Evolutionary conservation across 1,140 invertebrate genomes (phyloP).

Genomic region (Glossosoma conforme): DNA sequence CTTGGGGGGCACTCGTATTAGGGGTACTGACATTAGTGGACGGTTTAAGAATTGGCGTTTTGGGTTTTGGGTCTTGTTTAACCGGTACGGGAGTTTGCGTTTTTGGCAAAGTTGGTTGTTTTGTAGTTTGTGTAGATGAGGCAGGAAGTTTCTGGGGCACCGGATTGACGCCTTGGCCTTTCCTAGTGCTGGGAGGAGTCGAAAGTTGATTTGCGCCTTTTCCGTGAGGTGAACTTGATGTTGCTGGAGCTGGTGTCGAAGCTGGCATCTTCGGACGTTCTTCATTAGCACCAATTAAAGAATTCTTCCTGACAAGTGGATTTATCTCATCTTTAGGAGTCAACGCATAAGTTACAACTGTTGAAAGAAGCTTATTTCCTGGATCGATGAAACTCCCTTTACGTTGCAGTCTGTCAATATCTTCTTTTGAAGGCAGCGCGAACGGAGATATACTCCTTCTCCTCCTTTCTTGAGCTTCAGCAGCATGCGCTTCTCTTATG

Average conservation of each 20-base stretch:
- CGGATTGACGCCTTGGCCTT: constrained; percentile 19
- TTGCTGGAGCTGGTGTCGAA: constrained; percentile 33
- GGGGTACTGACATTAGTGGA: constrained; percentile 19
- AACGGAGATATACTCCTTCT: constrained; percentile 49
- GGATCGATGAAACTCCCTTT: constrained; percentile 51
- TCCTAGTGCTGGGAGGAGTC: constrained; percentile 37
- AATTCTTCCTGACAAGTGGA: constrained; percentile 23
- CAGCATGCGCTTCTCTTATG: constrained; percentile 41
- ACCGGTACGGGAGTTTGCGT: constrained; percentile 8
- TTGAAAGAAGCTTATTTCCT: constrained; percentile 43
- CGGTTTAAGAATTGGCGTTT: constrained; percentile 22
- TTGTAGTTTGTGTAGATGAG: constrained; percentile 7
- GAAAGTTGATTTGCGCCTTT: constrained; percentile 33
- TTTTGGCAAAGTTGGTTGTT: constrained; percentile 15
- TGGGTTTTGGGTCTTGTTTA: constrained; percentile 27
- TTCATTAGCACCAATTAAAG: constrained; percentile 28
- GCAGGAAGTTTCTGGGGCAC: constrained; percentile 1
- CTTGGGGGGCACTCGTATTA: constrained; percentile 5
- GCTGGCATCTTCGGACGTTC: constrained; percentile 33
- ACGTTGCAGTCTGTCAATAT: constrained; percentile 36
- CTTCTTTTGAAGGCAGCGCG: constrained; percentile 42
- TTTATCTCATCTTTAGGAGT: constrained; percentile 41
- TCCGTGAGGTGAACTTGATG: constrained; percentile 34
- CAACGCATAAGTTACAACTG: constrained; percentile 38
- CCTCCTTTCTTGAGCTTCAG: constrained; percentile 43